These are phyloP conservation scores for Drosophila guanche DNA, from an alignment of 1,140 invertebrate species.

Conservation along the genomic window DNA sequence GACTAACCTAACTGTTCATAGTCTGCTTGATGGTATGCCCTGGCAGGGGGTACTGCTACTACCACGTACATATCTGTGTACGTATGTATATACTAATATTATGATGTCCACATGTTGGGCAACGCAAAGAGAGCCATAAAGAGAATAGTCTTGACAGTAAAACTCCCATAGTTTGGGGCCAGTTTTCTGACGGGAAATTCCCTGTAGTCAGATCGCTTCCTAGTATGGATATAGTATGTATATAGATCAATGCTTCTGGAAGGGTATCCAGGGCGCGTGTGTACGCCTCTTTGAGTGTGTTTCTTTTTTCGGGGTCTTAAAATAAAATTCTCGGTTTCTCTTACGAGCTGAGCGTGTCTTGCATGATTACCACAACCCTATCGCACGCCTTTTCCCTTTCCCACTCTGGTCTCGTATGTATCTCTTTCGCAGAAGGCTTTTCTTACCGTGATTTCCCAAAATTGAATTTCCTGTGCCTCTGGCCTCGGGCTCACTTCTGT, in stretches of 20 bases:
- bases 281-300: slow-evolving; percentile 9
- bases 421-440: slow-evolving; percentile 3
- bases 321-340: slow-evolving; percentile 60
- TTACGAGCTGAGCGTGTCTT: slow-evolving; percentile 59
- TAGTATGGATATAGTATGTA: too few species aligned
- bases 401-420: too few species aligned
- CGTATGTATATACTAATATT: too few species aligned
- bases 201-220: too few species aligned
- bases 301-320: slow-evolving; percentile 43
- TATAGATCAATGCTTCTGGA: too few species aligned
- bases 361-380: slow-evolving; percentile 51
- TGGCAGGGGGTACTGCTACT: too few species aligned
- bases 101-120: too few species aligned
- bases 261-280: slow-evolving; percentile 8
- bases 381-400: not conserved
- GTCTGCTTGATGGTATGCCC: not conserved
- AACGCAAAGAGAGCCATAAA: too few species aligned
- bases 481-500: not conserved
- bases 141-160: too few species aligned
- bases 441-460: slow-evolving; percentile 41
- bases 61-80: too few species aligned
- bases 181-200: too few species aligned
- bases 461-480: slow-evolving; percentile 47
- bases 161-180: too few species aligned
- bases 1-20: slow-evolving; percentile 65